phyloP scores from a whole-genome alignment of 2,888 invertebrate genomes.

The Hypomecis atomaria region DNA sequence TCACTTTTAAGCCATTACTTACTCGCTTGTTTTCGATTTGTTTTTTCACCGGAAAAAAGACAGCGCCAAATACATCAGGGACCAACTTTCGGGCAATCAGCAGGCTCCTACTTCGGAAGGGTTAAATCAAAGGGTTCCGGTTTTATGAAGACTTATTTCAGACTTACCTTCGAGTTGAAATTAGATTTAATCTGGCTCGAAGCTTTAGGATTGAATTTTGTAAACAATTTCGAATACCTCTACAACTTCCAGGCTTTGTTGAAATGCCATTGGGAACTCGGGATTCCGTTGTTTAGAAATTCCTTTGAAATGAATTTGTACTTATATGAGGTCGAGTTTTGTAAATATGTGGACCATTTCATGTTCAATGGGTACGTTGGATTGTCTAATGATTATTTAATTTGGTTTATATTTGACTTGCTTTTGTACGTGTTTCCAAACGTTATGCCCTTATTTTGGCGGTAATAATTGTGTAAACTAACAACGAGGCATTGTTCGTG shows the following conservation, averaged over 20 bases:
- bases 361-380: constrained; percentile 63
- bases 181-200: constrained; percentile 84
- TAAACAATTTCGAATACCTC: constrained; percentile 84
- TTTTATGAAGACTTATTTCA: constrained; percentile 85
- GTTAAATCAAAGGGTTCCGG: constrained; percentile 84
- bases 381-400: constrained; percentile 67
- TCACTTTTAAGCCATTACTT: constrained; percentile 80
- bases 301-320: constrained; percentile 81
- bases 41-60: constrained; percentile 77
- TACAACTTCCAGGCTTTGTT: constrained; percentile 83
- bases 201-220: constrained; percentile 85
- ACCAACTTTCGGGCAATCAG: constrained; percentile 83
- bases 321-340: constrained; percentile 75
- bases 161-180: constrained; percentile 84
- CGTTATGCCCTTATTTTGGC: constrained; percentile 26
- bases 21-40: constrained; percentile 80
- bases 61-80: constrained; percentile 70
- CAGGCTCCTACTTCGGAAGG: constrained; percentile 77
- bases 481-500: constrained; percentile 10
- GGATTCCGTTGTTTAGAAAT: constrained; percentile 79
- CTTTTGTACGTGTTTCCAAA: constrained; percentile 42
- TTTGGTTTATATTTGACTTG: constrained; percentile 63
- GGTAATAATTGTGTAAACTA: constrained; percentile 7
- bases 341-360: constrained; percentile 66
- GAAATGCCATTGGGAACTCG: constrained; percentile 81